phyloP scores from a whole-genome alignment of 2,113 vertebrate species.

The Herpailurus yagouaroundi region DNA sequence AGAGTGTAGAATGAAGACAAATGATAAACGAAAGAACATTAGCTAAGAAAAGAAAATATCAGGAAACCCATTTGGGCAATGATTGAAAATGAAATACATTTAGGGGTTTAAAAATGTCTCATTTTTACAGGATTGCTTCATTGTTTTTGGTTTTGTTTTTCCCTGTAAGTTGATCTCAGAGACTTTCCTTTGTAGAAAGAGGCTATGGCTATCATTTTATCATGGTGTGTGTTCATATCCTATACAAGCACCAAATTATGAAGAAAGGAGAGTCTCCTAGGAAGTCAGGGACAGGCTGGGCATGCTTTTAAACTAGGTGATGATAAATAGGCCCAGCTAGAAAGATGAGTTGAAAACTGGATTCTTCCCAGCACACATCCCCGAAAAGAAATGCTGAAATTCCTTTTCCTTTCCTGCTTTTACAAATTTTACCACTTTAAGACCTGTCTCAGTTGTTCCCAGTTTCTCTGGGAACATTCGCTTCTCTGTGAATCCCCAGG shows the following conservation, averaged over 20 bases:
- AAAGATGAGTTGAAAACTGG: slow-evolving; percentile 12
- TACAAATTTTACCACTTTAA: background rate
- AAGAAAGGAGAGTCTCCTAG: background rate
- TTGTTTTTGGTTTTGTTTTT: slow-evolving; percentile 45
- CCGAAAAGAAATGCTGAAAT: background rate
- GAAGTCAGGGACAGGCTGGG: background rate
- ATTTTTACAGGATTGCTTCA: slow-evolving; percentile 39
- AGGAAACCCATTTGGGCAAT: slow-evolving; percentile 20
- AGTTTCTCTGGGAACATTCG: background rate
- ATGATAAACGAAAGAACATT: slow-evolving; percentile 77
- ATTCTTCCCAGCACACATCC: background rate
- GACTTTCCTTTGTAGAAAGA: background rate
- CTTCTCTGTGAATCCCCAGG: no score
- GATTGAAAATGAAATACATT: slow-evolving; percentile 56
- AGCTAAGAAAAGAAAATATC: slow-evolving; percentile 60
- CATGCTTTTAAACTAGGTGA: background rate
- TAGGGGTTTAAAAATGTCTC: background rate
- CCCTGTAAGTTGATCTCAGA: background rate
- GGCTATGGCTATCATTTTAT: background rate
- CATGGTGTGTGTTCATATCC: background rate
- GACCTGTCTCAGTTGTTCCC: background rate
- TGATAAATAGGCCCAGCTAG: background rate
- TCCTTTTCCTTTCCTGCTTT: background rate
- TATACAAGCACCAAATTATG: background rate
- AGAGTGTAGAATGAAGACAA: slow-evolving; percentile 80